Evolutionary conservation across 2,888 invertebrate genomes (phyloP).

Genomic region (Catocala fraxini): DNA sequence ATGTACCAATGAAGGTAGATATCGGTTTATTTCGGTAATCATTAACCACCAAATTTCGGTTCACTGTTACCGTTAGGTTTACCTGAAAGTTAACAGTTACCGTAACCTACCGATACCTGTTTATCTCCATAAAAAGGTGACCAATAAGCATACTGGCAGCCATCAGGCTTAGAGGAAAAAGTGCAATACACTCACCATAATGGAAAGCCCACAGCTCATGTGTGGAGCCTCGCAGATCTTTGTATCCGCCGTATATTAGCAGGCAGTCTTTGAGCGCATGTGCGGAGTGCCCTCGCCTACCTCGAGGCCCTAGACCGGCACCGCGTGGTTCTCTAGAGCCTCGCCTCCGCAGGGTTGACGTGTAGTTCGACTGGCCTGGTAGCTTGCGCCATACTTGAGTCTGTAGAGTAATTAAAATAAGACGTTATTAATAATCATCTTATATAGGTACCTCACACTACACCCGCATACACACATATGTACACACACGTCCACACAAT

Average conservation of each 20-base stretch:
- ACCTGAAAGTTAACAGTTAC: too few relatives aligned
- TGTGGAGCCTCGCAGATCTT: constrained; percentile 94
- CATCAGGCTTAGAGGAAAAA: too few relatives aligned
- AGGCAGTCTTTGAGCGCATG: constrained; percentile 92
- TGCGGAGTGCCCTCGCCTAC: constrained; percentile 94
- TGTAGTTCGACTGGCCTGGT: constrained; percentile 87
- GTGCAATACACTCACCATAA: constrained; percentile 88
- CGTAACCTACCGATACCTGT: too few relatives aligned
- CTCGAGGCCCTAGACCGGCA: constrained; percentile 89
- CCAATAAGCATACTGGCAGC: too few relatives aligned
- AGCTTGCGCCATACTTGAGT: constrained; percentile 81
- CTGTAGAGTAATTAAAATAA: constrained; percentile 40
- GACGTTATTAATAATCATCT: background rate
- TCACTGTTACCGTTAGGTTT: too few relatives aligned
- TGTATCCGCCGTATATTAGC: constrained; percentile 95
- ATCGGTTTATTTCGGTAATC: too few relatives aligned
- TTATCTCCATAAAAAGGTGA: too few relatives aligned
- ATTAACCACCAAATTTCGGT: too few relatives aligned
- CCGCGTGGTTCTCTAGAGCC: constrained; percentile 73
- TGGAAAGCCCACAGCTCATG: constrained; percentile 96
- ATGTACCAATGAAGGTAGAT: too few relatives aligned
- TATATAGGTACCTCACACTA: too few relatives aligned
- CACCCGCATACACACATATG: too few relatives aligned
- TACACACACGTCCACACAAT: too few relatives aligned
- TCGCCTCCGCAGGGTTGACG: constrained; percentile 76